Base-by-base conservation (phyloP, 2,113 vertebrate genomes). In the Upupa epops region DNA sequence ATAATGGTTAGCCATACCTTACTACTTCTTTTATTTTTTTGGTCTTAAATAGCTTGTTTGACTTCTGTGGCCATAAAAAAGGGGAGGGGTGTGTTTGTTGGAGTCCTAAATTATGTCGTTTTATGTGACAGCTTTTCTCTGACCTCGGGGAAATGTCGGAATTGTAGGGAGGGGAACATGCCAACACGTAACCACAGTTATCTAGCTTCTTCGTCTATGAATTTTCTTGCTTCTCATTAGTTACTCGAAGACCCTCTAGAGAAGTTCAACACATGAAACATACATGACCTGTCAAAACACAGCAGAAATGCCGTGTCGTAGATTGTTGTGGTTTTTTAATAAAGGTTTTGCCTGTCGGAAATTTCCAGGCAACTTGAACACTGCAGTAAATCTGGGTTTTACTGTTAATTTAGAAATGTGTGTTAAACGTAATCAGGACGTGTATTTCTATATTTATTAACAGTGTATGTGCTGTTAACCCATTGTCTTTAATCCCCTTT, bases 321-420 rank as follows among this genome's bases (percentile, higher is more conserved):
- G 56, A 16, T 61, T 69, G 29, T 32, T 54, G 55, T 80, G 40
- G 56, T 11, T 83, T 80, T 78, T 70, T 87, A 63, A 51, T 34
- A 60, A 42, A 18, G 21, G 21, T 31, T 87, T 49, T n/a, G 54
- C 58, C 66, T 69, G 37, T 84, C 37, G 2, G 83, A 92, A 92
- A 80, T 96, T 95, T 95, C 86, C 74, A 89, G 63, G 93, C 92
- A 94, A 85, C 88, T 95, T 92, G 77, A 92, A 59, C 58, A 22
- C 46, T 76, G 66, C 70, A 45, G n/a, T 65, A 76, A 70, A 76
- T 76, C 32, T 40, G 11, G 40, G 78, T 72, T 66, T 88, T 61
- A 74, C 19, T 75, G 31, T 75, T 45, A 36, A 13, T 81, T 90
- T 75, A 68, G 49, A 60, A 75, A 6, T 16, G 25, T 4, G 2